phyloP scores from a whole-genome alignment of 2,797 vertebrate genomes.

The Aphelocoma californica region DNA sequence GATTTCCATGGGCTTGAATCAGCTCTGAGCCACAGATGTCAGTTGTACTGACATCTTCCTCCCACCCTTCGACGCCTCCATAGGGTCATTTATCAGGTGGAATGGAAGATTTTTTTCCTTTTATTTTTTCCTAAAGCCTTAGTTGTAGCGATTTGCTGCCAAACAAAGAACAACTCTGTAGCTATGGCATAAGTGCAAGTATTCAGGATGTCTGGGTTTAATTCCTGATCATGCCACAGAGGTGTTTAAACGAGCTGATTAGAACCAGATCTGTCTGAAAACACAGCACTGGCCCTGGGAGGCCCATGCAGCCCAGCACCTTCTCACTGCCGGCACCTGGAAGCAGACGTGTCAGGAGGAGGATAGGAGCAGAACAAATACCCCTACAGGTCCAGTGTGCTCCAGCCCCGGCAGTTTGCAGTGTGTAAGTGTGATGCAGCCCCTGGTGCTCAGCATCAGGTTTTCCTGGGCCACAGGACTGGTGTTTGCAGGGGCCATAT shows the following conservation, averaged over 20 bases:
- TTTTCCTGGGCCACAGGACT: not conserved
- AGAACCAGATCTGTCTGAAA: not conserved
- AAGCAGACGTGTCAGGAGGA: not conserved
- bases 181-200: not conserved
- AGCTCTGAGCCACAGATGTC: not conserved
- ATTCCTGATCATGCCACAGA: not conserved
- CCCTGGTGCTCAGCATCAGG: too few relatives aligned
- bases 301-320: not conserved
- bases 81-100: not conserved
- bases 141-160: not conserved
- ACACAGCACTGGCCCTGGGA: not conserved
- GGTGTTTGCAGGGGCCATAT: not conserved
- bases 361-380: not conserved
- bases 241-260: not conserved
- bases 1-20: not conserved
- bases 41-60: not conserved
- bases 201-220: not conserved
- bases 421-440: rapidly evolving
- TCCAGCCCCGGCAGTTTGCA: not conserved
- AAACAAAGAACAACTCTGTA: not conserved
- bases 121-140: not conserved
- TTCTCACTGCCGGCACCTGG: not conserved
- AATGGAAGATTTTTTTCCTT: not conserved
- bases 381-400: rapidly evolving
- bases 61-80: not conserved